Evolutionary conservation across 2,888 invertebrate species (phyloP).

Genomic region (Hedychridium roseum): DNA sequence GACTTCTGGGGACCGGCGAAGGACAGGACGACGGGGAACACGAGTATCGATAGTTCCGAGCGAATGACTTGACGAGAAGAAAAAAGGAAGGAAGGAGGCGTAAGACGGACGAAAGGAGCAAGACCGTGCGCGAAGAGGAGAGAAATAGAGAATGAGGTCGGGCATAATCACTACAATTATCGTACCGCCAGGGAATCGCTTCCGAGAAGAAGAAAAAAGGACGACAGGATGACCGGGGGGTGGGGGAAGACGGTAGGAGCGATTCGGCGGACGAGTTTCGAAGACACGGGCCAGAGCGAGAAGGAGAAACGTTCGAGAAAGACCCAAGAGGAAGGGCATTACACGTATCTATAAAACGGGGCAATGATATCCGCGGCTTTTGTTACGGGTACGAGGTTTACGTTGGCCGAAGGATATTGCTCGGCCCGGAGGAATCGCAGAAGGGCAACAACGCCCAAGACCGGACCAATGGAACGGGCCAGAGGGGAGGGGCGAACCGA

Average conservation of each 20-base stretch:
- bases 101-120: constrained; percentile 16
- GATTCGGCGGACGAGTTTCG: background rate
- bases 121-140: constrained; percentile 6
- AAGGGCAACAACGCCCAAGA: too few species aligned
- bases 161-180: constrained; percentile 59
- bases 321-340: constrained; percentile 21
- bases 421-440: constrained; percentile 11
- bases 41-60: constrained; percentile 26
- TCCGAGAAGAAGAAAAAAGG: constrained; percentile 45
- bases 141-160: constrained; percentile 37
- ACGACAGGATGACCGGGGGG: constrained; percentile 16
- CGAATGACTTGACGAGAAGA: constrained; percentile 14
- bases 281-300: constrained; percentile 3
- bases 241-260: constrained; percentile 10
- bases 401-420: constrained; percentile 37
- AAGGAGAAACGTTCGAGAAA: constrained; percentile 28
- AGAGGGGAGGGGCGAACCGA: constrained; percentile 3
- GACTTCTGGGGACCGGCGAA: constrained; percentile 43
- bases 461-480: constrained; percentile 2
- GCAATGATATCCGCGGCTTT: constrained; percentile 40
- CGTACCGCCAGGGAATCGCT: constrained; percentile 51
- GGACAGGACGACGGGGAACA: constrained; percentile 30
- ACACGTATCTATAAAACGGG: constrained; percentile 19
- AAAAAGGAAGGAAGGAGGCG: constrained; percentile 15
- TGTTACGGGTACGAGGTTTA: constrained; percentile 43